Base-by-base conservation (phyloP, 2,797 vertebrate species). In the Muraenolepis orangiensis region DNA sequence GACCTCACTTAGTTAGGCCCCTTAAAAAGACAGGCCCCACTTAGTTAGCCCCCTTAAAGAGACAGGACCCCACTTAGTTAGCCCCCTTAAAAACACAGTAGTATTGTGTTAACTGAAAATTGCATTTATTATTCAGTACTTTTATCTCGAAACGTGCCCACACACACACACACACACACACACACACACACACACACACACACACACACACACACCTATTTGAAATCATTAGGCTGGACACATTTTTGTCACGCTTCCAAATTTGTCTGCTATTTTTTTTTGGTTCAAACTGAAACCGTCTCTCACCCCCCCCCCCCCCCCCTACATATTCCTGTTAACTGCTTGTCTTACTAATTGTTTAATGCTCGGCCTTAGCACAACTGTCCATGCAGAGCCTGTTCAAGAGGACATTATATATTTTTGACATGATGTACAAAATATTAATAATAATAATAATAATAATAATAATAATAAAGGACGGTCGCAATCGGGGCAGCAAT, bases 221-320 rank as follows among this genome's bases (percentile, higher is more conserved):
- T 93, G 89, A 93, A 87, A 92, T 93, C 92, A 92, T 93, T 92
- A 92, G 88, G 87, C 87, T 73, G 77, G 90, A 91, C 90, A 91
- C 86, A 91, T 92, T 93, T 93, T 93, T 94, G 91, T 92, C 90
- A 91, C 82, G 85, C 88, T 91, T 93, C 90, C 90, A 93, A 90
- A 93, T 91, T 90, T 83, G 92, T 93, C 91, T 78, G 67, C 81
- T 40, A 74, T 74, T 71, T 72, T 71, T 72, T 71, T 67, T 42
- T 64, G 23, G 26, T 69, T 69, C 72, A 29, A 42, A 72, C 71
- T 81, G 82, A 74, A 40, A 78, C 66, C 74, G 74, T 46, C 82
- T 80, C 72, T 74, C 79, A 72, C 76, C 71, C 72, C 46, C 31
- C 6, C 73, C 70, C 71, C 30, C 71, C 71, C 64, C 72, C 76